phyloP scores from a whole-genome alignment of 2,113 vertebrate genomes.

The Poeciliopsis turrubarensis region DNA sequence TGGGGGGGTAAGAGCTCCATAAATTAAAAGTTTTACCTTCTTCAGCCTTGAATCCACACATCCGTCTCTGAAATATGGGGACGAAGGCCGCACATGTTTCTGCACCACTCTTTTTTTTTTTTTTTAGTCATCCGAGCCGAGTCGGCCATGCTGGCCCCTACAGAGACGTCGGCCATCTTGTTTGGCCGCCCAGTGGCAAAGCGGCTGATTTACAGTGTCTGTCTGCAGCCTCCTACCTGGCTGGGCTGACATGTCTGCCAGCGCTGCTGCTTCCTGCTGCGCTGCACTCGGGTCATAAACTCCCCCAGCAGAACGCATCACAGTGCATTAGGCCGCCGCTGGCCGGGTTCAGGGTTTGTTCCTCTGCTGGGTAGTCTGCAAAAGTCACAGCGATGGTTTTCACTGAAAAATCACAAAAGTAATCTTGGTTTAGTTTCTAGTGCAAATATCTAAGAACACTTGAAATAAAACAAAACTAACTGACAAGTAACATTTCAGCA shows the following conservation, averaged over 20 bases:
- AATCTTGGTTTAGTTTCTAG: too few relatives aligned
- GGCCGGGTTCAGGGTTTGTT: background rate
- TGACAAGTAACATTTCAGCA: too few relatives aligned
- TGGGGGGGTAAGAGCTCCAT: slow-evolving; percentile 75
- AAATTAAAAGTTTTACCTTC: slow-evolving; percentile 74
- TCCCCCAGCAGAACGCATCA: slow-evolving; percentile 31
- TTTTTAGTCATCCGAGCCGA: slow-evolving; percentile 64
- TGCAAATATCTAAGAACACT: too few relatives aligned
- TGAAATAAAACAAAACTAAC: too few relatives aligned
- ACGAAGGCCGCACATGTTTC: slow-evolving; percentile 68
- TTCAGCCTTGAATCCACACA: slow-evolving; percentile 64
- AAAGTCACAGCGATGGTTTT: background rate
- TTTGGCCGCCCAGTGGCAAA: slow-evolving; percentile 65
- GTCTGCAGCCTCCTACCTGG: slow-evolving; percentile 71
- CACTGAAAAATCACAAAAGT: too few relatives aligned
- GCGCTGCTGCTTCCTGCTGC: slow-evolving; percentile 65
- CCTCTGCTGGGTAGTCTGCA: background rate
- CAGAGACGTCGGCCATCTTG: slow-evolving; percentile 70
- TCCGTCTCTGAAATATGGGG: slow-evolving; percentile 60
- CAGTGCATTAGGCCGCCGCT: slow-evolving; percentile 28
- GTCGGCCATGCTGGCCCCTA: slow-evolving; percentile 74
- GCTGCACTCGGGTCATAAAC: slow-evolving; percentile 61
- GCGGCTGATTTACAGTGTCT: slow-evolving; percentile 76
- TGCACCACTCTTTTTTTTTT: slow-evolving; percentile 62
- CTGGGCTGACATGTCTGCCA: slow-evolving; percentile 66